Conservation (phyloP, 2,797 vertebrate species). For the Acrocephalus scirpaceus region DNA sequence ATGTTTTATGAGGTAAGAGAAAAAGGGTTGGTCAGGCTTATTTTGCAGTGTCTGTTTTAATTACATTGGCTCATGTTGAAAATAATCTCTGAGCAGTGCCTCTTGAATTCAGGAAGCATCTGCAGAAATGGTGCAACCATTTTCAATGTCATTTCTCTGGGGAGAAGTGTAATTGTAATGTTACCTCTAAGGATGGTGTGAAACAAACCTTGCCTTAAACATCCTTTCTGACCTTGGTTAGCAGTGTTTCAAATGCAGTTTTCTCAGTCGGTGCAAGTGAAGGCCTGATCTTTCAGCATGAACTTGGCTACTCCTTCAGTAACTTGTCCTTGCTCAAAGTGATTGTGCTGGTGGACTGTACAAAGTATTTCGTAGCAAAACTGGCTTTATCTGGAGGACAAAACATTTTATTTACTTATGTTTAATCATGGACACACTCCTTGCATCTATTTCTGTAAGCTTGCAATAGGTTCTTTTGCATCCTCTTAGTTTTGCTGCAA, state of each 20-base stretch:
- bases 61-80: background rate
- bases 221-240: background rate
- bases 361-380: background rate
- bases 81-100: background rate
- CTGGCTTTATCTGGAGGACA: background rate
- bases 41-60: slow-evolving; percentile 52
- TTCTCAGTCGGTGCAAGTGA: background rate
- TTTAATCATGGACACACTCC: background rate
- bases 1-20: slow-evolving; percentile 94
- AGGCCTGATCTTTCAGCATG: background rate
- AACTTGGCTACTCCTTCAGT: background rate
- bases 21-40: background rate
- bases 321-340: background rate
- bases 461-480: background rate
- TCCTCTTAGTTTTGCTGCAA: background rate
- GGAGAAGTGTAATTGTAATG: background rate
- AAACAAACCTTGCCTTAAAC: background rate
- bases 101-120: background rate
- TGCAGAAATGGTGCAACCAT: background rate
- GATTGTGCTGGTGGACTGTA: background rate
- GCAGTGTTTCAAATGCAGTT: background rate
- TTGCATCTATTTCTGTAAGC: background rate
- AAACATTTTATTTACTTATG: background rate
- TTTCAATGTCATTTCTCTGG: background rate
- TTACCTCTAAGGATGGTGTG: background rate